Evolutionary conservation across 2,797 vertebrate species (phyloP).

Genomic region (Silurus lanzhouensis): DNA sequence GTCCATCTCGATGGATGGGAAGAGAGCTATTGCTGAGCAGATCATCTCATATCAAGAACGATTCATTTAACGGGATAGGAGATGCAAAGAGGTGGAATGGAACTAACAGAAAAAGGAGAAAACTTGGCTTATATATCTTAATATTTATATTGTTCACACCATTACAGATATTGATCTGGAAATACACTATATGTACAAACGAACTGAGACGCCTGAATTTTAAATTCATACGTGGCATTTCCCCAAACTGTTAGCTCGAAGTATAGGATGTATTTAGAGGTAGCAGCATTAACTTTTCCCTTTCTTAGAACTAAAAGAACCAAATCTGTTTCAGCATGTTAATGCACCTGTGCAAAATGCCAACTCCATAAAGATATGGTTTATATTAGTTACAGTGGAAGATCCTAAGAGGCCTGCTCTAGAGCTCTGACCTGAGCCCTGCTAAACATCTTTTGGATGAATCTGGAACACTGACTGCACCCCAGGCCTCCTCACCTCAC

Average conservation of each 20-base stretch:
- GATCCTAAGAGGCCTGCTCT: no score
- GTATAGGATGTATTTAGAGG: neutral
- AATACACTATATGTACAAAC: neutral
- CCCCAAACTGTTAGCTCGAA: neutral
- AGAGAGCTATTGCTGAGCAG: neutral
- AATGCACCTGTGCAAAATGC: no score
- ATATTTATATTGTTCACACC: neutral
- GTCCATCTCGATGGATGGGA: neutral
- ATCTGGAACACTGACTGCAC: no score
- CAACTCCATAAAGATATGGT: no score
- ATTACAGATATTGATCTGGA: neutral
- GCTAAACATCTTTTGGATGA: no score
- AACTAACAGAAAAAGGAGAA: neutral
- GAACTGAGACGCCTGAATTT: no score
- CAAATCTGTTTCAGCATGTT: no score
- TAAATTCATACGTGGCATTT: no score
- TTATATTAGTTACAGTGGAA: no score
- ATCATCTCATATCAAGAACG: neutral
- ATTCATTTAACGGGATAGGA: neutral
- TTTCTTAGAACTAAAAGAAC: no score
- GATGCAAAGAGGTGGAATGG: neutral
- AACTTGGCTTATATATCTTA: neutral
- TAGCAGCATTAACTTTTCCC: neutral
- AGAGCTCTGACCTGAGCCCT: no score
- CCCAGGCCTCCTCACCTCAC: no score